These are phyloP conservation scores for Ceratoteleas bidentatus DNA, from an alignment of 1,140 invertebrate genomes.

Conservation along the genomic window DNA sequence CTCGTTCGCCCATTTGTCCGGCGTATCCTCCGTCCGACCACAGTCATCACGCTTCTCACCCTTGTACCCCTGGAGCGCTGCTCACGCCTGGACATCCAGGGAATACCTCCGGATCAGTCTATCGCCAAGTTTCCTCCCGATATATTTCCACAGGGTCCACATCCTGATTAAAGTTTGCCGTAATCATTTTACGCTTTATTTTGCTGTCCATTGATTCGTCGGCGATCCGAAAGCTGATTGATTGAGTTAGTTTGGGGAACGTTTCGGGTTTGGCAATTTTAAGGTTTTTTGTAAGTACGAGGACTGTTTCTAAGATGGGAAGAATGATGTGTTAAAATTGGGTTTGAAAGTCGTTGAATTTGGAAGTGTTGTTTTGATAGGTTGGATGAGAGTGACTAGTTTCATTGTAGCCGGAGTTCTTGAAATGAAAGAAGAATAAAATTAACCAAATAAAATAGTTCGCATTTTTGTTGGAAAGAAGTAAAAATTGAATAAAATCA, in stretches of 20 bases:
- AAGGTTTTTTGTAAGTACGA: too few relatives aligned
- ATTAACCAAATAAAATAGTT: too few relatives aligned
- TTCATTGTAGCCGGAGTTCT: too few relatives aligned
- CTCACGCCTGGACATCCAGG: constrained; percentile 68
- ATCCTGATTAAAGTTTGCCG: constrained; percentile 41
- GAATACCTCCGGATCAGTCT: constrained; percentile 74
- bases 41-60: constrained; percentile 75
- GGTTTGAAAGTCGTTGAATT: too few relatives aligned
- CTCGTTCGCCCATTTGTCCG: constrained; percentile 71
- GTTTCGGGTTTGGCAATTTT: too few relatives aligned
- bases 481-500: too few relatives aligned
- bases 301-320: too few relatives aligned
- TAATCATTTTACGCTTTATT: constrained; percentile 21
- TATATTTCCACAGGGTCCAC: constrained; percentile 44
- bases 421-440: too few relatives aligned
- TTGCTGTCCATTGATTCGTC: not conserved
- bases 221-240: not conserved
- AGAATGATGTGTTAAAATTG: too few relatives aligned
- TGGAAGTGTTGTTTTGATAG: too few relatives aligned
- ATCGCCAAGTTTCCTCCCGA: constrained; percentile 44
- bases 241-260: not conserved
- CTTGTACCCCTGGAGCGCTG: constrained; percentile 57
- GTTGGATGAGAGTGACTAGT: too few relatives aligned
- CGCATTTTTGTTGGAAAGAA: too few relatives aligned
- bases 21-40: constrained; percentile 66